These are phyloP conservation scores for Nemotelus nigrinus DNA, from an alignment of 2,888 invertebrate genomes.

Conservation along the genomic window DNA sequence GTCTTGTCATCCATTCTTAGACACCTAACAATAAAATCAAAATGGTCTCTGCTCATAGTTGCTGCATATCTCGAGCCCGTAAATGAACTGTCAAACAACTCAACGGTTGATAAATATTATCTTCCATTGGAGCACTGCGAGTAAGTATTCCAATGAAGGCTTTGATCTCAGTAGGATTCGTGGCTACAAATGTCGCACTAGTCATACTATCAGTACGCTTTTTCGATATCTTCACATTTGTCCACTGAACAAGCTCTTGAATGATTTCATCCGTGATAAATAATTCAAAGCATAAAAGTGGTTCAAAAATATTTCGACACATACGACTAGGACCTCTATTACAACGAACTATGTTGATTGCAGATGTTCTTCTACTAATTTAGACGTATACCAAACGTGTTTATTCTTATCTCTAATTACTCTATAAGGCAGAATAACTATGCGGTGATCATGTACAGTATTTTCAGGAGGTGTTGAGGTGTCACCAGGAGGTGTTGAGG, in stretches of 20 bases:
- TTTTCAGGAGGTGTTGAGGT: no score
- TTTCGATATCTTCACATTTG: constrained; percentile 47
- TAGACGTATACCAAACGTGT: no score
- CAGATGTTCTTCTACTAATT: no score
- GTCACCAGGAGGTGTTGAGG: no score
- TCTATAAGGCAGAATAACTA: no score
- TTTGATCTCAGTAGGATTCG: constrained; percentile 48
- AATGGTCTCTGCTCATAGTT: constrained; percentile 51
- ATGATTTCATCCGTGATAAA: constrained; percentile 47
- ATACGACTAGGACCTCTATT: constrained; percentile 47
- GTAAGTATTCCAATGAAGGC: constrained; percentile 51
- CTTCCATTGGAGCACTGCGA: constrained; percentile 50
- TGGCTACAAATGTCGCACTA: constrained; percentile 46
- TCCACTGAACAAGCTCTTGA: constrained; percentile 46
- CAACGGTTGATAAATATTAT: constrained; percentile 53
- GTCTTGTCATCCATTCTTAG: constrained; percentile 51
- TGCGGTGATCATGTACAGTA: constrained; percentile 49
- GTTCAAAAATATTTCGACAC: constrained; percentile 47
- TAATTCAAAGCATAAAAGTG: no score
- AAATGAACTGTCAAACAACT: constrained; percentile 52
- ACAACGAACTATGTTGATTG: no score
- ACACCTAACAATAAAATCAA: constrained; percentile 52
- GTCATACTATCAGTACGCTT: constrained; percentile 46
- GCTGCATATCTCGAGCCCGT: constrained; percentile 53
- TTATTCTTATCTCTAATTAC: no score